Evolutionary conservation across 2,797 vertebrate genomes (phyloP), one percentile per base, ranked within the genome.

Genomic region (Muscicapa comitata): DNA sequence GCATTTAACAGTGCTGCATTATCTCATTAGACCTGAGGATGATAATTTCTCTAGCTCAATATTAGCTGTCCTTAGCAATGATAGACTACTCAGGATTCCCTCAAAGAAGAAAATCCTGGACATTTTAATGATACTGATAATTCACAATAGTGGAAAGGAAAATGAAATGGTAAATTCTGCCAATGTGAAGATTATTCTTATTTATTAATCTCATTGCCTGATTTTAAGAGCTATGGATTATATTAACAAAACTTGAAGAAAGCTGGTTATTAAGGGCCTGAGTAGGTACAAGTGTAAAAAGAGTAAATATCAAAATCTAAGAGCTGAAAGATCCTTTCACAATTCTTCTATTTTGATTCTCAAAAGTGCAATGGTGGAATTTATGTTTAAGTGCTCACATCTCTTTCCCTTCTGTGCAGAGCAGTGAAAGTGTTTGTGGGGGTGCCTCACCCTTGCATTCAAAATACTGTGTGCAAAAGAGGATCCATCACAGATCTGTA

Each of bases 81-180:
- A 33, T 21, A 90, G 31, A 50, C 65, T 67, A 67, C 17, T 31
- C 59, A 79, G 43, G 50, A 91, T 72, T 23, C 11, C 45, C 51
- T 18, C 47, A 55, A 61, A 88, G n/a, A 70, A 5, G 23, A 93
- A 26, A 7, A 20, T 6, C 10, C 28, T 31, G 5, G 0, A 26
- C 15, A 13, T 18, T 23, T 80, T 92, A 91, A 55, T 86, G 35
- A 55, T 95, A 77, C 20, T 67, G 7, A 11, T 45, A 51, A 51
- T 65, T 40, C 47, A 78, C 31, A 86, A 26, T 67, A 85, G 7
- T 9, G 5, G 10, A 24, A 94, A 72, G 25, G 29, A 94, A 96
- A 86, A 33, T 42, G 28, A 90, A 86, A 68, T 86, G 40, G 78
- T 92, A 67, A 92, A 86, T 82, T 96, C 81, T 86, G 47, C 26